A percentile compares a stretch with the other conserved stretches of the same genome.
phyloP scores from a whole-genome alignment of 64 coral and sea anemone species.

The Montipora efflorescens region DNA sequence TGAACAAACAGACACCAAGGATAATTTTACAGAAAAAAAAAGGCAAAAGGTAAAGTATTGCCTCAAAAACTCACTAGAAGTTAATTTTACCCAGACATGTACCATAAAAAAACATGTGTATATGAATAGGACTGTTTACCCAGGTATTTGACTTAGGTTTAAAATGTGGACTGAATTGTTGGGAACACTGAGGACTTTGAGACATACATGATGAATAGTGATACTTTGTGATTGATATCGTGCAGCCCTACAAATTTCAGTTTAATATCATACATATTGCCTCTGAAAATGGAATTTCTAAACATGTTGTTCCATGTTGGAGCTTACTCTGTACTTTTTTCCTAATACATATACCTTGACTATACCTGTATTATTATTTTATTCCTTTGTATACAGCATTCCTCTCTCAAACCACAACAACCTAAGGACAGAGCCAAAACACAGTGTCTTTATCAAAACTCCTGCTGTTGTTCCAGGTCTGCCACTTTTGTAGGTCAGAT shows the following conservation, averaged over 20 bases:
- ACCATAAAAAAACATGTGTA: no score
- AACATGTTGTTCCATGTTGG: no score
- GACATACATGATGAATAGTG: no score
- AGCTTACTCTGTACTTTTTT: no score
- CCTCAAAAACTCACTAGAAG: background rate
- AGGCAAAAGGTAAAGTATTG: background rate
- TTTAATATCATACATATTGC: no score
- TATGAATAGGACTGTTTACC: no score
- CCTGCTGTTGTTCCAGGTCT: conserved; percentile 40
- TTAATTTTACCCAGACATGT: background rate
- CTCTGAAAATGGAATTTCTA: no score
- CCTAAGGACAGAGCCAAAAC: conserved; percentile 36
- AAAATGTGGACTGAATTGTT: no score
- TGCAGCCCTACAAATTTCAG: no score
- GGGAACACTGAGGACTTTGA: no score
- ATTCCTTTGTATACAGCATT: background rate
- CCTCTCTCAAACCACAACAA: background rate
- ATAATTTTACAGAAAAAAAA: background rate
- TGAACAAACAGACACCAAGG: background rate
- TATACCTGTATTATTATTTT: background rate
- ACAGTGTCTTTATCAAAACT: conserved; percentile 29
- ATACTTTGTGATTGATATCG: no score
- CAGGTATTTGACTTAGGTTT: no score
- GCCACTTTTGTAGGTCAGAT: conserved; percentile 4
- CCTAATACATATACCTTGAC: background rate